A percentile compares a stretch with the other conserved stretches of the same genome.
Evolutionary conservation across 2,888 invertebrate species (phyloP).

Genomic region (Rhogogaster chlorosoma): DNA sequence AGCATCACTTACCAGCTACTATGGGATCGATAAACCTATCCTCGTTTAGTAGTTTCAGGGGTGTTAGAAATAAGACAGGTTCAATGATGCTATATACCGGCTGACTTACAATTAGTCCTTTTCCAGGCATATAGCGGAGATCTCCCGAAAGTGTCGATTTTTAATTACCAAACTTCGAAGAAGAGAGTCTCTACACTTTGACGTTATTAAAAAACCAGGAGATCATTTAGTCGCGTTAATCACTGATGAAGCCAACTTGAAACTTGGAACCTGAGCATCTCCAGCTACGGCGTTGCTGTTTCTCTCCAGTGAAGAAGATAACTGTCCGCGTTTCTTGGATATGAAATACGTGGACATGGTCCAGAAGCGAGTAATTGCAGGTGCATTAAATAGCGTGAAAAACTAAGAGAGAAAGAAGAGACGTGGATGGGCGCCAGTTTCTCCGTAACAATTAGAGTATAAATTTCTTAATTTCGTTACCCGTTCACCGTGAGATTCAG

Average conservation of each 20-base stretch:
- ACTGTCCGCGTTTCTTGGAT: not conserved
- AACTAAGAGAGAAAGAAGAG: not conserved
- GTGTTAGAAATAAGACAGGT: not conserved
- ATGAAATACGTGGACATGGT: not conserved
- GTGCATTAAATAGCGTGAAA: not conserved
- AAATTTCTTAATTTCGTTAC: no score
- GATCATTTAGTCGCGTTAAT: not conserved
- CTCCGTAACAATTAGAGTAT: no score
- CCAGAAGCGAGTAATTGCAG: not conserved
- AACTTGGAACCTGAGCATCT: not conserved
- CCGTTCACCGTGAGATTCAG: not conserved
- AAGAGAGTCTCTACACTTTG: not conserved
- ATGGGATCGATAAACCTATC: conserved; percentile 19
- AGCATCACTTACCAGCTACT: not conserved
- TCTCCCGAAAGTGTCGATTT: not conserved
- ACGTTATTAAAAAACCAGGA: not conserved
- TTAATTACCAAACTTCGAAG: not conserved
- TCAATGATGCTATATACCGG: not conserved
- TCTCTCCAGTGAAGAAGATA: not conserved
- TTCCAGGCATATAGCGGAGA: not conserved
- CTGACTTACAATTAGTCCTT: not conserved
- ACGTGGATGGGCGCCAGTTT: not conserved
- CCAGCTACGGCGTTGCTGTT: no score
- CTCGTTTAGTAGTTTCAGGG: not conserved
- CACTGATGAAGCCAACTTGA: not conserved